Evolutionary conservation across 2,888 invertebrate species (phyloP), one percentile per base, ranked within the genome.

Genomic region (Iphiclides podalirius): DNA sequence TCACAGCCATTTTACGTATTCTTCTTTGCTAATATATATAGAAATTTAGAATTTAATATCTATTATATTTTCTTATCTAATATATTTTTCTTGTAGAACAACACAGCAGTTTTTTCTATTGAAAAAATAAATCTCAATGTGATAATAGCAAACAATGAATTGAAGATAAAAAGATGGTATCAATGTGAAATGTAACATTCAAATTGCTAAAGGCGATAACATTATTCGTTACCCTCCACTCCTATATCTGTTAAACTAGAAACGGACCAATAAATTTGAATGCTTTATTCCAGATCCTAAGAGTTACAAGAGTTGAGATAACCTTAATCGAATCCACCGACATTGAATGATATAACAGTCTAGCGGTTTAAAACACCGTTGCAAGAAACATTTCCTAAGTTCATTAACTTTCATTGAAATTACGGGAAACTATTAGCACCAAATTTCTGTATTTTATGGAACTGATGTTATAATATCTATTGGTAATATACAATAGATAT

Each of bases 291-390:
- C 16, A 41, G 28, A 16, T 33, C 41, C 33, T 16, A 48, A 48
- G 34, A 44, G 43, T 35, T 26, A 26, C 43, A 36, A 14, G 43
- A 35, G 34, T 44, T 35, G 14, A 44, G 36, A 44, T 36, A 44
- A 35, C 20, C 26, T 11, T 44, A 36, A 44, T 35, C 26, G 35
- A 44, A 35, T 44, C 23, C 43, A 7, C 35, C 13, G 26, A 35
- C 43, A n/a, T 44, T 44, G 43, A 44, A 35, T 23, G 34, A 44
- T 44, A 34, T 14, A 35, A 23, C 36, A 34, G 26, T 34, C 12
- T 15, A 11, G 20, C 1, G 8, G 12, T 42, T 14, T 34, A 14
- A 14, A 43, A 13, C 11, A 31, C 14, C n/a, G 14, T 8, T 14
- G 4, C 26, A 13, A 39, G 13, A 26, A 39, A 39, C 23, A 39